These are phyloP conservation scores for Drosophila putrida DNA, from an alignment of 2,888 invertebrate species.

Conservation along the genomic window DNA sequence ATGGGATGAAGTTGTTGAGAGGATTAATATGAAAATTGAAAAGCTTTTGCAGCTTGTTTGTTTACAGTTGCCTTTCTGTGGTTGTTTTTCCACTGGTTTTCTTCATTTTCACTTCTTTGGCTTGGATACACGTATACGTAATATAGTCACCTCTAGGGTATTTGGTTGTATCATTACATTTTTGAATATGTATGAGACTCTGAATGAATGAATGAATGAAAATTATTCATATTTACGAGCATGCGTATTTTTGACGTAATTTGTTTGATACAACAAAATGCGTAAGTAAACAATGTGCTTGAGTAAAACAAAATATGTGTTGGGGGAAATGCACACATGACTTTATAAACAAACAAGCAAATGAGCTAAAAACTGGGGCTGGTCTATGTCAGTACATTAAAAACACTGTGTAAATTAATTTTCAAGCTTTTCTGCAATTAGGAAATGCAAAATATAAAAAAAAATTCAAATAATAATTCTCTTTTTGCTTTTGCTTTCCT, in stretches of 20 bases:
- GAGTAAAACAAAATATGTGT: constrained; percentile 2
- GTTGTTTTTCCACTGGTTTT: constrained; percentile 1
- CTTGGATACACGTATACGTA: constrained; percentile 13
- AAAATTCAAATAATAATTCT: background rate
- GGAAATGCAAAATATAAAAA: background rate
- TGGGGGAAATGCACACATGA: constrained; percentile 19
- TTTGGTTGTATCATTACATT: background rate
- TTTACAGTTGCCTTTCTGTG: constrained; percentile 45
- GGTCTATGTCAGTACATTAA: background rate
- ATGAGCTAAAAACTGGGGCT: background rate
- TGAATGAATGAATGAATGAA: constrained; percentile 46
- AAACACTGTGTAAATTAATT: background rate
- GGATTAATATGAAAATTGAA: constrained; percentile 68
- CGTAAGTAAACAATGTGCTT: constrained; percentile 31
- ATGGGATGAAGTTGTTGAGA: constrained; percentile 62
- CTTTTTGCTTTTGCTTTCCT: background rate
- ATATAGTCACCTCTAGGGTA: constrained; percentile 18
- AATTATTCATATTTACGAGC: constrained; percentile 25
- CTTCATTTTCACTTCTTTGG: constrained; percentile 5
- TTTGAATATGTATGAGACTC: constrained; percentile 23
- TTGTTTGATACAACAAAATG: constrained; percentile 43
- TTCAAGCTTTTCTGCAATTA: constrained; percentile 2
- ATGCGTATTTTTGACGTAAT: constrained; percentile 31
- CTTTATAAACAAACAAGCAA: constrained; percentile 32
- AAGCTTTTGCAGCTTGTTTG: constrained; percentile 64